Evolutionary conservation across 2,888 invertebrate species (phyloP).

Genomic region (Corbicula japonica): DNA sequence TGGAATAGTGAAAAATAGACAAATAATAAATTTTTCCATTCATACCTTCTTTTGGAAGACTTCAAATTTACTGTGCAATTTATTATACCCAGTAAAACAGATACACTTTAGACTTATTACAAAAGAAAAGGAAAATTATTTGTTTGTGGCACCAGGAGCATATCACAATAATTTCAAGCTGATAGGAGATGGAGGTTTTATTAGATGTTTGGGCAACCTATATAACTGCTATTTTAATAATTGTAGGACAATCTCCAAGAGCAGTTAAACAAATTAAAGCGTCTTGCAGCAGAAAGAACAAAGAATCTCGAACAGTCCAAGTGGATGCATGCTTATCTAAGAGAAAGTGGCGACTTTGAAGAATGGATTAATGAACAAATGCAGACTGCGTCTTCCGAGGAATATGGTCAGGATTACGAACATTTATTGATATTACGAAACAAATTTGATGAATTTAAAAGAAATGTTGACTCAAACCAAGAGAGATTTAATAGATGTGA

Average conservation of each 20-base stretch:
- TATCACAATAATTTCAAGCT: too few species aligned
- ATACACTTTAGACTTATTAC: too few species aligned
- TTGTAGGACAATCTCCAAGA: slow-evolving; percentile 82
- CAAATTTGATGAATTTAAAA: slow-evolving; percentile 96
- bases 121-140: too few species aligned
- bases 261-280: slow-evolving; percentile 92
- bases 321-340: slow-evolving; percentile 89
- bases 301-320: slow-evolving; percentile 96
- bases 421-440: slow-evolving; percentile 93
- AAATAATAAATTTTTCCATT: too few species aligned
- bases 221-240: slow-evolving; percentile 10
- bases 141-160: too few species aligned
- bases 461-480: slow-evolving; percentile 93
- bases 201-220: too few species aligned
- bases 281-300: slow-evolving; percentile 92
- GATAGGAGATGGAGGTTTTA: too few species aligned
- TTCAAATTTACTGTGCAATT: too few species aligned
- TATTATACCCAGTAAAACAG: too few species aligned
- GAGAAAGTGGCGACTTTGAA: slow-evolving; percentile 92
- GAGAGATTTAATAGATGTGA: slow-evolving; percentile 91
- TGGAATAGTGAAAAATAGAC: too few species aligned
- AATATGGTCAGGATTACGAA: slow-evolving; percentile 98
- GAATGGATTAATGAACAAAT: slow-evolving; percentile 98
- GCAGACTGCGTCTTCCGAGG: slow-evolving; percentile 95
- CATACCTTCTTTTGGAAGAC: too few species aligned